Base-by-base conservation (phyloP, 2,113 vertebrate species). In the Motacilla tschutschensis region DNA sequence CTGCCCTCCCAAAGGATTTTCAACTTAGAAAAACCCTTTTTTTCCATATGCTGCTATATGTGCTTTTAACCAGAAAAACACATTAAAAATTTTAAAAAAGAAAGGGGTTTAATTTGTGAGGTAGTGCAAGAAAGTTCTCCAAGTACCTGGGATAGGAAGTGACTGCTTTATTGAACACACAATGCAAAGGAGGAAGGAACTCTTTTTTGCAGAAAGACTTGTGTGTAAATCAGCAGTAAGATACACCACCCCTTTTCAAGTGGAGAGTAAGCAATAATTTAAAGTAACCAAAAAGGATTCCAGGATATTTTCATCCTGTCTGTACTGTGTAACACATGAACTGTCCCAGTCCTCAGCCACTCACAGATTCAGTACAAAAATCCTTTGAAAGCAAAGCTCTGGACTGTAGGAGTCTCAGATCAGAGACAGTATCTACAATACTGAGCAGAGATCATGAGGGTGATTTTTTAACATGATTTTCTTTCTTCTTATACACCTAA, bases 111-210 rank as follows among this genome's bases (percentile, higher is more conserved):
- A 14, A 72, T 79, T 76, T 69, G 26, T 40, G 64, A 80, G 48
- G 33, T 13, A 70, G 44, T n/a, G 10, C 8, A 80, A 83, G 63
- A 64, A 70, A 60, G 41, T 75, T 79, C 20, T 33, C 16, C 3
- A 2, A 79, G 19, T 17, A 72, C 26, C 38, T 75, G 50, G 35
- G 35, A 21, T 43, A 83, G 83, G 71, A 91, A 94, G 46, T 6
- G 25, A 79, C 33, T 60, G 50, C 72, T 94, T 79, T 75, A 65
- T 29, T 29, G 47, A 86, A 69, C 18, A 87, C 40, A 88, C 31
- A 86, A 54, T 54, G 46, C 71, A 64, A 84, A 83, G 55, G 15
- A 89, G 33, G n/a, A 91, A 92, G 44, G 60, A 93, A 71, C 14
- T 14, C 31, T 73, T 83, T 82, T 60, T 35, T 13, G 57, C 44